Evolutionary conservation across 2,113 vertebrate species (phyloP), one percentile per base, ranked within the genome.

Genomic region (Antechinus flavipes): DNA sequence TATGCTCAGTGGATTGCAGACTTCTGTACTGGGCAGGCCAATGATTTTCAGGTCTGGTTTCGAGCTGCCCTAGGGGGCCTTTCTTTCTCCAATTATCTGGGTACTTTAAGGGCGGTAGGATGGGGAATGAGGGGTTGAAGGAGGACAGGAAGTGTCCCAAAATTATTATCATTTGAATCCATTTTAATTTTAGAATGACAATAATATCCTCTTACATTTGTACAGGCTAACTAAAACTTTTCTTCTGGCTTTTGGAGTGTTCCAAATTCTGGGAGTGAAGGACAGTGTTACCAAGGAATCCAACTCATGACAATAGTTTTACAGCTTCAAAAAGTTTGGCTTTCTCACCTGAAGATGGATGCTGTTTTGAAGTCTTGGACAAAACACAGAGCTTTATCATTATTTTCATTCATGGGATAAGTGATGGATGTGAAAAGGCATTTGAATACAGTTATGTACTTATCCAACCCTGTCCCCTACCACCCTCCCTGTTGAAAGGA

Each of bases 81-180:
- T 84, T 84, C 68, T 84, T 84, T 84, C 68, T 42, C 68, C 68
- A 84, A 84, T 84, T 84, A 42, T n/a, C n/a, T 84, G 68, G 68
- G 35, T 84, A 84, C 68, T 84, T 84, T n/a, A 84, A 42, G 68
- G 68, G 35, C 11, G 0, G 8, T n/a, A 42, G 16, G 68, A 19
- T 84, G n/a, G n/a, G 68, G 19, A 84, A 42, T 84, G n/a, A 84
- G 68, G 19, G n/a, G 16, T 16, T 2, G 35, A n/a, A 84, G 68
- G 68, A 7, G 42, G 19, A 84, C 35, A 84, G 68, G 68, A 84
- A 84, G 19, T n/a, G 35, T n/a, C 35, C 61, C 30, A 76, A 76
- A 76, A 76, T 76, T 76, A 76, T 76, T n/a, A 76, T n/a, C n/a
- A 76, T 84, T 42, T 84, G 68, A 84, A 84, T 84, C 68, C 68